Conservation (phyloP, 2,888 invertebrate genomes). For the Ophion obscuratus region DNA sequence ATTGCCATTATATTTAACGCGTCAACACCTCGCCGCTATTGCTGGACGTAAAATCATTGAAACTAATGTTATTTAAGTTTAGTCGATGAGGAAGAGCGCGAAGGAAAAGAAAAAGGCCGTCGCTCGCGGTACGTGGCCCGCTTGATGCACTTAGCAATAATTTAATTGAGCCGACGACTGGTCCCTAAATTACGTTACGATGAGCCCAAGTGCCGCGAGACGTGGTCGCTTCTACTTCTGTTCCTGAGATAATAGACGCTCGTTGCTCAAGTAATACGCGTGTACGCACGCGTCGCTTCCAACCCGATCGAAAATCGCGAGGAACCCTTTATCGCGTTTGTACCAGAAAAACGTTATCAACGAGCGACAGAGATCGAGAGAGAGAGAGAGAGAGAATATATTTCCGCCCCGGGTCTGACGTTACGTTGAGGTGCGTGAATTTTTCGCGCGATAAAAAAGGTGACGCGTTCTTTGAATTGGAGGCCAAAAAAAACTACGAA, state of each 20-base stretch:
- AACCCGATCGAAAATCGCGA: conserved; percentile 12
- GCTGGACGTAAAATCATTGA: conserved; percentile 77
- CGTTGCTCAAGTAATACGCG: conserved; percentile 53
- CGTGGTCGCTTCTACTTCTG: conserved; percentile 62
- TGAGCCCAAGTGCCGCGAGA: conserved; percentile 68
- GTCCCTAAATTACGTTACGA: conserved; percentile 73
- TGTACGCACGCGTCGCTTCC: conserved; percentile 52
- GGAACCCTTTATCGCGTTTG: background rate
- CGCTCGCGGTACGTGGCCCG: conserved; percentile 69
- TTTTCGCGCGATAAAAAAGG: background rate
- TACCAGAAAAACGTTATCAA: background rate
- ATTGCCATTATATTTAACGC: background rate
- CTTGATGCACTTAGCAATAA: conserved; percentile 84
- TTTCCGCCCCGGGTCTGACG: background rate
- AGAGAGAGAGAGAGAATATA: background rate
- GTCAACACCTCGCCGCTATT: conserved; percentile 17
- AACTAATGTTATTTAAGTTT: conserved; percentile 81
- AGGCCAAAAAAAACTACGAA: background rate
- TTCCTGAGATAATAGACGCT: conserved; percentile 63
- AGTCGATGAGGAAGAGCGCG: conserved; percentile 47
- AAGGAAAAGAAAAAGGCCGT: conserved; percentile 71
- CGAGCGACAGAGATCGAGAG: background rate
- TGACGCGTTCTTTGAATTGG: background rate
- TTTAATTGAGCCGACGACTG: conserved; percentile 81
- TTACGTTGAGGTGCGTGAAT: background rate